phyloP scores from a whole-genome alignment of 2,797 vertebrate genomes.

The Graptemys geographica region DNA sequence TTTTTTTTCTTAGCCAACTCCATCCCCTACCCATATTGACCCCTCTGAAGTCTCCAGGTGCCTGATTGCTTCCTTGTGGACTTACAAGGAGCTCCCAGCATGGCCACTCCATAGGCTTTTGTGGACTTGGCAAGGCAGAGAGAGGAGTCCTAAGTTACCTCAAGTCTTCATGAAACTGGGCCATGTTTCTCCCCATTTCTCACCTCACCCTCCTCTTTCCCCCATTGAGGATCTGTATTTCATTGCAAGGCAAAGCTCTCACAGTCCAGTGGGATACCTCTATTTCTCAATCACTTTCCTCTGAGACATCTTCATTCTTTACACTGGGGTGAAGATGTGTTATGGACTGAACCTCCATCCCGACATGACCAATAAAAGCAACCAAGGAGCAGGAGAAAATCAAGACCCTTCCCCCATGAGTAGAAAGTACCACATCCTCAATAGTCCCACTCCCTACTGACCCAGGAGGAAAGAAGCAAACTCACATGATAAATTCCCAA shows the following conservation, averaged over 20 bases:
- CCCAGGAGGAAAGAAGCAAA: background rate
- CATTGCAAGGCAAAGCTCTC: constrained; percentile 55
- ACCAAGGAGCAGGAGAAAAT: background rate
- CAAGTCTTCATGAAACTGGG: background rate
- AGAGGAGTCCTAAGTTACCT: constrained; percentile 59
- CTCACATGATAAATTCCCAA: constrained; percentile 4
- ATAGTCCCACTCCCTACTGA: background rate
- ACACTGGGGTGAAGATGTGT: background rate
- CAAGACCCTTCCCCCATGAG: background rate
- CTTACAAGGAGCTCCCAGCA: constrained; percentile 65
- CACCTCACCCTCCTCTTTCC: constrained; percentile 26
- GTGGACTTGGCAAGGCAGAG: constrained; percentile 69
- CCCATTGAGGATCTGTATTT: constrained; percentile 38
- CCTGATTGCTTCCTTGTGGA: constrained; percentile 66
- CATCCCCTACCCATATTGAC: constrained; percentile 56
- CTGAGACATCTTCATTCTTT: constrained; percentile 8
- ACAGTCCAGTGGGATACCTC: constrained; percentile 39
- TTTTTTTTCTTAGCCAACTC: constrained; percentile 1
- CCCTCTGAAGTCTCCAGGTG: constrained; percentile 66
- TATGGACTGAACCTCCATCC: background rate
- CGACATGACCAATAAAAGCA: background rate
- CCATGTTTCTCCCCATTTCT: background rate
- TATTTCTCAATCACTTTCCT: constrained; percentile 12
- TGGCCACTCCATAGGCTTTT: constrained; percentile 71
- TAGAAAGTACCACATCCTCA: background rate